These are phyloP conservation scores for Phenganax stokvisi DNA, from an alignment of 92 coral and sea anemone genomes.

Conservation along the genomic window DNA sequence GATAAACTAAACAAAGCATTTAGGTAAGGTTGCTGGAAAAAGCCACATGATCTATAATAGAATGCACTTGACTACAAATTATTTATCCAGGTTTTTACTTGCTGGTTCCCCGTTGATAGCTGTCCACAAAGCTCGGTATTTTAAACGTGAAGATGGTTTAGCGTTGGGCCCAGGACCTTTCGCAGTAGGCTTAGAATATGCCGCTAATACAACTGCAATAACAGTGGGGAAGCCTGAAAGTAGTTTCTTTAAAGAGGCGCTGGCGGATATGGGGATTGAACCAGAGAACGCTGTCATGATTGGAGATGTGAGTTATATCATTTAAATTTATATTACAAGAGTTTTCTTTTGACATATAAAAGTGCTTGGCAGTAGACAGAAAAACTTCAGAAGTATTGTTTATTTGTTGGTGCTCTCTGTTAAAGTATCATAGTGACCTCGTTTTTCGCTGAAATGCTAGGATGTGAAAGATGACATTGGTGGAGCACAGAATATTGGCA, in stretches of 20 bases:
- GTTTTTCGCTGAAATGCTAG: conserved; percentile 30
- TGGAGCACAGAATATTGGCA: conserved; percentile 90
- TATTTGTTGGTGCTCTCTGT: no score
- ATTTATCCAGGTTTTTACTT: conserved; percentile 57
- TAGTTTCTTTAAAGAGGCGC: conserved; percentile 64
- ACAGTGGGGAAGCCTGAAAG: conserved; percentile 85
- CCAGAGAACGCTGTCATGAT: conserved; percentile 74
- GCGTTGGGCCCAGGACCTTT: conserved; percentile 98
- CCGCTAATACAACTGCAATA: conserved; percentile 67
- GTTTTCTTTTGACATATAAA: no score
- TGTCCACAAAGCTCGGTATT: conserved; percentile 84
- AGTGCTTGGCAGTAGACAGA: no score
- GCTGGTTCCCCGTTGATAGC: conserved; percentile 84
- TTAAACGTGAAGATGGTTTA: conserved; percentile 83
- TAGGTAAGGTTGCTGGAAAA: conserved; percentile 48
- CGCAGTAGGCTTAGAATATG: conserved; percentile 84
- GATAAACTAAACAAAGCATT: conserved; percentile 76
- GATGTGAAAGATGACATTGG: conserved; percentile 68
- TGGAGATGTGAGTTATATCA: conserved; percentile 74
- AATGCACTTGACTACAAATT: neutral
- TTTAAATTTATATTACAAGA: neutral
- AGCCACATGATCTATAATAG: neutral
- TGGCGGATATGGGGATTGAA: conserved; percentile 61
- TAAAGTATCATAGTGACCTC: neutral
- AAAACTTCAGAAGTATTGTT: no score